Conservation (phyloP, 2,888 invertebrate genomes). For the Dynastes maya region DNA sequence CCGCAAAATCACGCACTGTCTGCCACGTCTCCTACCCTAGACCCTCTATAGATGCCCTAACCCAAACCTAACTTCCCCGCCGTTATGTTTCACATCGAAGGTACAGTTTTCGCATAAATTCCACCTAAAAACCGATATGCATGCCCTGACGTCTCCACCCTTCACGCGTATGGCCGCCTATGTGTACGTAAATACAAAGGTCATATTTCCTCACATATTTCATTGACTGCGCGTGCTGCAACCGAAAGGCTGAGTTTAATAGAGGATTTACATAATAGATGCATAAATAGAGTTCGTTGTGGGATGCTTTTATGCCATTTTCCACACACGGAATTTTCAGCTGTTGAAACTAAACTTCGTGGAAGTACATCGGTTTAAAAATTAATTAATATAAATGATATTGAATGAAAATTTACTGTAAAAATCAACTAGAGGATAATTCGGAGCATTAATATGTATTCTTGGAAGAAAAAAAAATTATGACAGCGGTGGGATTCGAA, state of each 20-base stretch:
- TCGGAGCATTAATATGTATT: not conserved
- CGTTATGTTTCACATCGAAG: conserved; percentile 1
- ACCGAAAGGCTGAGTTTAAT: conserved; percentile 23
- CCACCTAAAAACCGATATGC: conserved; percentile 18
- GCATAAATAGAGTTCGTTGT: conserved; percentile 37
- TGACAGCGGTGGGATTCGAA: conserved; percentile 72
- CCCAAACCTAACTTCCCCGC: not conserved
- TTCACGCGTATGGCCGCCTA: not conserved
- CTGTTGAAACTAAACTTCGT: not conserved
- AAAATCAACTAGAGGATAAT: not conserved
- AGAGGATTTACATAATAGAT: conserved; percentile 46
- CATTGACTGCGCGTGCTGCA: conserved; percentile 18
- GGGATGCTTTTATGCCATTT: not conserved
- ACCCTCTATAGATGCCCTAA: not conserved
- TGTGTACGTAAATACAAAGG: not conserved
- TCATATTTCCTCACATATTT: conserved; percentile 16
- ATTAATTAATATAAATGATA: too few relatives aligned
- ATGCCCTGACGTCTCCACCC: too few relatives aligned
- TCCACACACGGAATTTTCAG: not conserved
- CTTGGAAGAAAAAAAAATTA: conserved; percentile 52
- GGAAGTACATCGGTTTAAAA: too few relatives aligned
- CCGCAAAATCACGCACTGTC: conserved; percentile 30
- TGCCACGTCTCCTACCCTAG: not conserved
- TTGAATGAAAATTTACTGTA: too few relatives aligned
- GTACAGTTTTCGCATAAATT: conserved; percentile 47